A percentile compares a stretch with the other conserved stretches of the same genome.
These are phyloP conservation scores for Podarcis cretensis DNA, from an alignment of 2,113 vertebrate genomes.

Conservation along the genomic window DNA sequence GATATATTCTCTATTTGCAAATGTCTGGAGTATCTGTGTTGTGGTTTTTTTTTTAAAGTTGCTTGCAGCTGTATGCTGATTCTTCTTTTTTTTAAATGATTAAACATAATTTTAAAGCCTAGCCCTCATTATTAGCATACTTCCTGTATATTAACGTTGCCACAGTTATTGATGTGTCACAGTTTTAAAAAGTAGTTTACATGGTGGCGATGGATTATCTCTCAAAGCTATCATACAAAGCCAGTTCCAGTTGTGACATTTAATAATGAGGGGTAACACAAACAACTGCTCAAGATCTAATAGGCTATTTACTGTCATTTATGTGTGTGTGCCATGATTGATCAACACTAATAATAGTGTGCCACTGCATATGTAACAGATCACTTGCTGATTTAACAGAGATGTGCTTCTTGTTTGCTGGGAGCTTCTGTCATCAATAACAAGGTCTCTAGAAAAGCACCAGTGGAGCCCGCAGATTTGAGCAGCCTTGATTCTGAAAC, in stretches of 20 bases:
- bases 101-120: slow-evolving; percentile 31
- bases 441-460: not conserved
- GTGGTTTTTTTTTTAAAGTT: slow-evolving; percentile 11
- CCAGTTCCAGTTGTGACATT: slow-evolving; percentile 27
- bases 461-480: slow-evolving; percentile 5
- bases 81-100: slow-evolving; percentile 46
- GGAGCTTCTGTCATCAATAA: slow-evolving; percentile 12
- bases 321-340: not conserved
- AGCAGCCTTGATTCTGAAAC: not conserved
- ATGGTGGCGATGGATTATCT: slow-evolving; percentile 27
- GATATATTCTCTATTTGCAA: slow-evolving; percentile 7
- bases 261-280: slow-evolving; percentile 24
- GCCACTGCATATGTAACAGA: not conserved
- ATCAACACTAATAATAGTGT: slow-evolving; percentile 24
- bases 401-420: slow-evolving; percentile 9
- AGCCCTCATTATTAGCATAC: slow-evolving; percentile 23
- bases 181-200: slow-evolving; percentile 27
- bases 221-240: slow-evolving; percentile 43
- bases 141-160: slow-evolving; percentile 47
- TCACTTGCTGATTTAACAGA: not conserved
- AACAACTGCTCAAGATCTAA: not conserved
- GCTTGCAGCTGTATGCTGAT: slow-evolving; percentile 54
- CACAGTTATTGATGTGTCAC: slow-evolving; percentile 44
- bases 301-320: not conserved
- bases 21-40: not conserved